These are phyloP conservation scores for Agelastica alni DNA, from an alignment of 2,888 invertebrate species.

Conservation along the genomic window DNA sequence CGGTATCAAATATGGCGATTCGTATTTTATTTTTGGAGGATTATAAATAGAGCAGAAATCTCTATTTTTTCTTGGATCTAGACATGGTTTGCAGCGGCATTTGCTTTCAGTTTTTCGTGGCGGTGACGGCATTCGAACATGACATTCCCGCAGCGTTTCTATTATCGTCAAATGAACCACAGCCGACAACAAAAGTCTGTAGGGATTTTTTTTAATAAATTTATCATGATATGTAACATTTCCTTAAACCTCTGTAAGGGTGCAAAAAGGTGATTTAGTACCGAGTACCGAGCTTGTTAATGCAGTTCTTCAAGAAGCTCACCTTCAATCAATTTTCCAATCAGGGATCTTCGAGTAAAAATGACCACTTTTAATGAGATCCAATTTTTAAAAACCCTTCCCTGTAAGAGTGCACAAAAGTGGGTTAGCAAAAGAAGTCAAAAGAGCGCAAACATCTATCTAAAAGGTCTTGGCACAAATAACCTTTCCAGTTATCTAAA, in stretches of 20 bases:
- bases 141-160: constrained; percentile 52
- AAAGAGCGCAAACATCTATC: too few relatives aligned
- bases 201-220: neutral
- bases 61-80: constrained; percentile 23
- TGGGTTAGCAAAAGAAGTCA: too few relatives aligned
- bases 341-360: too few relatives aligned
- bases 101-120: constrained; percentile 31
- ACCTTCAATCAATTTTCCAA: too few relatives aligned
- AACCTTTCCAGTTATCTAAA: too few relatives aligned
- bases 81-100: neutral
- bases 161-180: constrained; percentile 52
- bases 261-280: neutral
- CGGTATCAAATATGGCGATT: constrained; percentile 50
- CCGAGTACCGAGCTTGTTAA: too few relatives aligned
- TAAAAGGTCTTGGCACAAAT: too few relatives aligned
- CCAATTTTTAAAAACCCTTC: too few relatives aligned
- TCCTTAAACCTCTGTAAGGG: too few relatives aligned
- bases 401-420: too few relatives aligned
- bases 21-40: constrained; percentile 27
- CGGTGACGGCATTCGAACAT: constrained; percentile 55
- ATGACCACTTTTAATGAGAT: too few relatives aligned
- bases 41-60: neutral
- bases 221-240: neutral
- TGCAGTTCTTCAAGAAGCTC: too few relatives aligned
- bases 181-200: constrained; percentile 49